Base-by-base conservation (phyloP, 2,113 vertebrate genomes). In the Dipodomys stephensi region DNA sequence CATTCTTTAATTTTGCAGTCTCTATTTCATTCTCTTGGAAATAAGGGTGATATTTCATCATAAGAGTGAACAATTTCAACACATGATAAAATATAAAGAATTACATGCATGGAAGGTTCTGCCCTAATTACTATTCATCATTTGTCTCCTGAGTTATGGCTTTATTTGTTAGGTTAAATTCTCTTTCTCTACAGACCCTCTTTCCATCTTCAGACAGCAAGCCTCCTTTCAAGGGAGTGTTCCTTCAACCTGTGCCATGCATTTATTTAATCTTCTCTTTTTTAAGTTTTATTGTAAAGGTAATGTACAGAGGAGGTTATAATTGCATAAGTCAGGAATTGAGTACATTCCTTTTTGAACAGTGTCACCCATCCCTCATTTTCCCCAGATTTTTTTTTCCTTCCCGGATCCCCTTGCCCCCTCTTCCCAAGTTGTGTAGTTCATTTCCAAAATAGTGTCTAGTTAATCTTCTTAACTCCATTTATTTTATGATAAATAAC, bases 11-110 rank as follows among this genome's bases (percentile, higher is more conserved):
- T 83, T 92, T 20, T 53, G 30, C 20, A 53, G 23, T 77, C 27
- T 81, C 5, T 80, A 13, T 80, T 82, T 93, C 30, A 87, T 92
- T 74, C 10, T 76, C 2, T 80, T 83, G 35, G 39, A 80, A 88
- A 68, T 44, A 28, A 39, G 23, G 2, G 1, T 12, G 9, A 71
- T 92, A 79, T 22, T 35, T 35, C 2, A 49, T 65, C 11, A 20
- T 67, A 72, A 80, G 20, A 9, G 7, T 80, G 22, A 78, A 11
- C 2, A 13, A 62, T 83, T 83, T 73, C 83, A 80, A 22, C 27
- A 4, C 19, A 7, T 77, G 53, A 69, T 79, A 67, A 67, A 57
- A 62, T 74, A 16, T 30, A 78, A 78, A 88, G n/a, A 85, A 39
- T 82, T 60, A 28, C 4, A 7, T 2, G 92, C 0, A 2, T 35